Percentiles rank a stretch among this genome's conserved stretches.
Evolutionary conservation across 1,140 invertebrate species (phyloP).

Genomic region (Formica selysi): DNA sequence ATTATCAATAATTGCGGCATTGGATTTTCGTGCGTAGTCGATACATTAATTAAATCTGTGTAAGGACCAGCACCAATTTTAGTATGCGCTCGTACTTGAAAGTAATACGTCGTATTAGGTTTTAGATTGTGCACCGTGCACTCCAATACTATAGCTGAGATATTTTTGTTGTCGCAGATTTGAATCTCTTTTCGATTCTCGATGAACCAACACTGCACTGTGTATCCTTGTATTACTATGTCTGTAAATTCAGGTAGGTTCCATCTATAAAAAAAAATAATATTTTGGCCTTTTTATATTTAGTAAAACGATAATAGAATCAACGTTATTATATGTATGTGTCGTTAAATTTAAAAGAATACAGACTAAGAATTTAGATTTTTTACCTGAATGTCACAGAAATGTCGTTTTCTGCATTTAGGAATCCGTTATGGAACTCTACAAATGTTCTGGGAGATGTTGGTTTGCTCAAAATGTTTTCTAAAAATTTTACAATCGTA

Average conservation of each 20-base stretch:
- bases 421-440: too few species aligned
- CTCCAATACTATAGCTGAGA: slow-evolving; percentile 83
- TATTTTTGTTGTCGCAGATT: slow-evolving; percentile 77
- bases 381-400: too few species aligned
- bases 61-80: slow-evolving; percentile 90
- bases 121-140: slow-evolving; percentile 88
- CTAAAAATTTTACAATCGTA: too few species aligned
- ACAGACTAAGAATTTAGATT: too few species aligned
- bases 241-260: slow-evolving; percentile 70
- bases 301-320: not conserved
- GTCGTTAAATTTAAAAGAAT: too few species aligned
- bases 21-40: slow-evolving; percentile 90
- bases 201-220: slow-evolving; percentile 88
- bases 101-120: slow-evolving; percentile 90
- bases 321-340: too few species aligned
- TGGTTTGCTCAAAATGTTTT: too few species aligned
- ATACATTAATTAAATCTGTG: slow-evolving; percentile 88
- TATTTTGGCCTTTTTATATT: not conserved
- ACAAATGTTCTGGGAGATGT: too few species aligned
- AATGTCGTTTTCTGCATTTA: too few species aligned
- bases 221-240: slow-evolving; percentile 88
- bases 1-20: slow-evolving; percentile 93
- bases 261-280: slow-evolving; percentile 89
- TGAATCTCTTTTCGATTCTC: slow-evolving; percentile 74
- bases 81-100: slow-evolving; percentile 93